A percentile compares a stretch with the other conserved stretches of the same genome.
Evolutionary conservation across 2,888 invertebrate genomes (phyloP).

Genomic region (Drosophila hamatofila): DNA sequence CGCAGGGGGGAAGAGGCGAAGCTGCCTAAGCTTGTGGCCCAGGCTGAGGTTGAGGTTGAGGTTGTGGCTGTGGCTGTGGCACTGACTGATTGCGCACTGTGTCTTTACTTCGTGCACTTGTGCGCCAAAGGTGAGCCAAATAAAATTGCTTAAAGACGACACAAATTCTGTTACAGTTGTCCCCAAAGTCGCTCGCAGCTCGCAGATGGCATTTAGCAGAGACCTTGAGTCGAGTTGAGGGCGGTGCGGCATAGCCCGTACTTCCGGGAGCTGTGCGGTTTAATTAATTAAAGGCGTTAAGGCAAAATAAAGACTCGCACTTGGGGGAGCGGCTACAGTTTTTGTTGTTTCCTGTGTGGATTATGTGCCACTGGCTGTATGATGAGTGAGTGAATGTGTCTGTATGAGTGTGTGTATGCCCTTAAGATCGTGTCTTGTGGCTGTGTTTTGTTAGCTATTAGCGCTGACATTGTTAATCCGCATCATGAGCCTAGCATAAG

Average conservation of each 20-base stretch:
- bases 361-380: conserved; percentile 8
- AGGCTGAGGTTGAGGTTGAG: not conserved
- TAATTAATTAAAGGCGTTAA: conserved; percentile 81
- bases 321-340: conserved; percentile 34
- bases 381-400: conserved; percentile 7
- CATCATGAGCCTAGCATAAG: not conserved
- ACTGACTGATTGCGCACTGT: conserved; percentile 55
- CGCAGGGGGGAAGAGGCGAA: not conserved
- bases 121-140: conserved; percentile 42
- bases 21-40: too few relatives aligned
- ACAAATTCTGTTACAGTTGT: conserved; percentile 47
- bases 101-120: not conserved
- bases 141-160: conserved; percentile 51
- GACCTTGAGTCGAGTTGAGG: not conserved
- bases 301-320: conserved; percentile 61
- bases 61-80: not conserved
- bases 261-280: conserved; percentile 69
- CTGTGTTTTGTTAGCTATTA: conserved; percentile 25
- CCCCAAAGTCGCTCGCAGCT: conserved; percentile 10
- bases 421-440: conserved; percentile 8
- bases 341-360: not conserved
- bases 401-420: conserved; percentile 3
- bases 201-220: not conserved
- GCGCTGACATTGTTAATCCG: conserved; percentile 19
- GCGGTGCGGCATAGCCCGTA: conserved; percentile 32